Conservation (phyloP, 2,888 invertebrate species). For the Laspeyria flexula region DNA sequence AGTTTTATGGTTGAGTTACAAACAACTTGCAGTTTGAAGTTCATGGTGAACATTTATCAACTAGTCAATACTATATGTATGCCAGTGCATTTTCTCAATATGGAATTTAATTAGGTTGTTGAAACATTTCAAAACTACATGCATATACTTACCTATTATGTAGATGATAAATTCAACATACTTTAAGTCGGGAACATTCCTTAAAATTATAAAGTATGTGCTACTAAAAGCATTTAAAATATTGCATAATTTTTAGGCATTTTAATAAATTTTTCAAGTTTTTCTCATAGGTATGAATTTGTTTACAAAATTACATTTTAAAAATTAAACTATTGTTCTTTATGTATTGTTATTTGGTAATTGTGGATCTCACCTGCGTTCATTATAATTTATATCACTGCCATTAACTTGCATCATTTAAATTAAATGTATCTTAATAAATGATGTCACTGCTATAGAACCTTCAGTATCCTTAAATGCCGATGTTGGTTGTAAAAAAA, state of each 20-base stretch:
- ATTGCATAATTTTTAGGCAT: slow-evolving; percentile 21
- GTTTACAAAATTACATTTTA: no score
- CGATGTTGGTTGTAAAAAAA: no score
- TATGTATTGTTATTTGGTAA: slow-evolving; percentile 3
- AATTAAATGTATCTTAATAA: neutral
- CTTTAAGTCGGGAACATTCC: slow-evolving; percentile 34
- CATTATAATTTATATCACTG: slow-evolving; percentile 14
- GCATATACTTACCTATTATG: slow-evolving; percentile 11
- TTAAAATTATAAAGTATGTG: slow-evolving; percentile 21
- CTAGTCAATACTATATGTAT: neutral
- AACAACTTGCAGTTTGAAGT: neutral
- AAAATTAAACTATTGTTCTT: neutral
- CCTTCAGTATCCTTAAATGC: no score
- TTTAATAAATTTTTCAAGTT: slow-evolving; percentile 17
- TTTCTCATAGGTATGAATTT: slow-evolving; percentile 10
- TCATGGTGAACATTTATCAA: neutral
- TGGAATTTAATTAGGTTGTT: no score
- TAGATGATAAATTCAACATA: slow-evolving; percentile 17
- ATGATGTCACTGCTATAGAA: no score
- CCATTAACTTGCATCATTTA: slow-evolving; percentile 8
- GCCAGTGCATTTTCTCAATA: neutral
- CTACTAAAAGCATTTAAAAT: slow-evolving; percentile 14
- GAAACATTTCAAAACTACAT: neutral
- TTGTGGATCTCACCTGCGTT: slow-evolving; percentile 9
- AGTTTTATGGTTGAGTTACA: neutral